Base-by-base conservation (phyloP, 2,797 vertebrate species). In the Buceros bicornis region DNA sequence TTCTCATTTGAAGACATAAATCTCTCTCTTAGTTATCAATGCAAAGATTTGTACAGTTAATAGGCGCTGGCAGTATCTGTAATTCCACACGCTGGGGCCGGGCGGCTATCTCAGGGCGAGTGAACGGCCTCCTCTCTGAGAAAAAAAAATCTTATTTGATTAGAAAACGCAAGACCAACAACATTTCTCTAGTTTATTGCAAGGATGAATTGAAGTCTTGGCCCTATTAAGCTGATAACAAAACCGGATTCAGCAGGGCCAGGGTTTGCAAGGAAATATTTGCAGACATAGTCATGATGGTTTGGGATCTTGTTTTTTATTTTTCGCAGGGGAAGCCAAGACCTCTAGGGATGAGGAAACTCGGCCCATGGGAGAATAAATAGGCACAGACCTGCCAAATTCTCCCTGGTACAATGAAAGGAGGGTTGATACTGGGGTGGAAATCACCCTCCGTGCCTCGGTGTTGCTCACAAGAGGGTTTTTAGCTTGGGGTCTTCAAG, bases 41-140 rank as follows among this genome's bases (percentile, higher is more conserved):
- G 95, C 88, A 95, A 91, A 91, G 91, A 93, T 95, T 92, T 93
- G 82, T 93, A 45, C 42, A 25, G 91, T 93, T 97, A 92, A 95
- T 84, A 89, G 71, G 62, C 1, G 0, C 72, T 65, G 94, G 87
- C 94, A 47, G 82, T 89, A 87, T 84, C 94, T 93, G 67, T 48
- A 91, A 91, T 95, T 90, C 91, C 91, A 95, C 73, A 51, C 26
- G 66, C 65, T 70, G 78, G 66, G 79, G 81, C 89, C 0, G 2
- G 43, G 61, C 14, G 26, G 56, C 76, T 90, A 74, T 95, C 78
- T 82, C 78, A 67, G 78, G 83, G 85, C 58, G 24, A 61, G 71
- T 1, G 5, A 78, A 76, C 3, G 6, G 57, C 31, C 82, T 92
- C 47, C 48, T 64, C n/a, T 19, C 35, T 28, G 65, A 73, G 61